A percentile compares a stretch with the other conserved stretches of the same genome.
Evolutionary conservation across 2,888 invertebrate genomes (phyloP).

Genomic region (Anthrax anthrax): DNA sequence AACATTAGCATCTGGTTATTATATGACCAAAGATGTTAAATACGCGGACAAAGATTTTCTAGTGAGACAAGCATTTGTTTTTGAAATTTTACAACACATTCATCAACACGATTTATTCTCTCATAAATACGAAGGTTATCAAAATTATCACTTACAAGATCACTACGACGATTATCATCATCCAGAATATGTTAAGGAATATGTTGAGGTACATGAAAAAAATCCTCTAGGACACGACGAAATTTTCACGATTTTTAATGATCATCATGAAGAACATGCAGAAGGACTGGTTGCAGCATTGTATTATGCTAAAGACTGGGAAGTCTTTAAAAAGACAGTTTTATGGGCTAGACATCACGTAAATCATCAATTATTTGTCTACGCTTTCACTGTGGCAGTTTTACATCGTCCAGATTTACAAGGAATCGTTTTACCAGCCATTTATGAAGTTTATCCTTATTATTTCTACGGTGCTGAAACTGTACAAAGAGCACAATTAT

Average conservation of each 20-base stretch:
- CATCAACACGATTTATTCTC: conserved; percentile 42
- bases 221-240: conserved; percentile 29
- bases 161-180: conserved; percentile 46
- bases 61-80: conserved; percentile 38
- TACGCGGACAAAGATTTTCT: conserved; percentile 40
- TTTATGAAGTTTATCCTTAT: conserved; percentile 53
- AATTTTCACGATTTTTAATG: conserved; percentile 22
- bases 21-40: conserved; percentile 20
- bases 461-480: conserved; percentile 46
- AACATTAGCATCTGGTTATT: conserved; percentile 15
- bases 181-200: conserved; percentile 41
- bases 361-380: conserved; percentile 48
- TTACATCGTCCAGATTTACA: conserved; percentile 43
- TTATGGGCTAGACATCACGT: conserved; percentile 49
- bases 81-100: conserved; percentile 40
- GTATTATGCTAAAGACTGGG: conserved; percentile 55
- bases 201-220: conserved; percentile 41
- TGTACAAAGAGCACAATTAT: conserved; percentile 34
- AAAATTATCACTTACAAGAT: conserved; percentile 43
- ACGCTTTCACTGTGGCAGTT: conserved; percentile 44
- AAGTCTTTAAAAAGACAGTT: conserved; percentile 56
- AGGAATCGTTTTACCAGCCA: conserved; percentile 45
- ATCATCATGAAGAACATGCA: conserved; percentile 37
- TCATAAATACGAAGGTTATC: conserved; percentile 37
- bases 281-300: conserved; percentile 48